Conservation (phyloP, 2,888 invertebrate genomes). For the Dorcus hopei region DNA sequence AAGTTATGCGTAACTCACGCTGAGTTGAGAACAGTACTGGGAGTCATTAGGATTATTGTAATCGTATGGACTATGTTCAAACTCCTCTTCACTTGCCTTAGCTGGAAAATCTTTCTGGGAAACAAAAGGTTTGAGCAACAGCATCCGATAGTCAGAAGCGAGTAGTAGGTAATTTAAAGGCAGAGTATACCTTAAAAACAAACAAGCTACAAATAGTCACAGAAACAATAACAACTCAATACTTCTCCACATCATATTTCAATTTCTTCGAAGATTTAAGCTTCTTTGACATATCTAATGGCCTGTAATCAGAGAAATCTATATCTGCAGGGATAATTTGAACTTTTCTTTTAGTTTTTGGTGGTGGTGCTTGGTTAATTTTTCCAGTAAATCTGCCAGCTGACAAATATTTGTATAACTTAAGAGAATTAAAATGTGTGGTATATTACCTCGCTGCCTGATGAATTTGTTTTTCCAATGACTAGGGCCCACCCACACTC, state of each 20-base stretch:
- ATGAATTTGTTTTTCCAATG: constrained; percentile 44
- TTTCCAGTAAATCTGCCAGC: constrained; percentile 23
- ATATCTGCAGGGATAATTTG: too few relatives aligned
- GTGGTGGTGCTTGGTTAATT: constrained; percentile 5
- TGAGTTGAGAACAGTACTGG: constrained; percentile 48
- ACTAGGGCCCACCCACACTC: constrained; percentile 69
- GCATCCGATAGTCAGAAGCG: constrained; percentile 3
- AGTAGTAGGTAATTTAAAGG: constrained; percentile 7
- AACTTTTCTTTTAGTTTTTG: too few relatives aligned
- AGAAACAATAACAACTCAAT: too few relatives aligned
- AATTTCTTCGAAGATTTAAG: too few relatives aligned
- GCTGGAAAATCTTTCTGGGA: constrained; percentile 11
- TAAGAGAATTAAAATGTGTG: constrained; percentile 32
- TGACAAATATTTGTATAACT: too few relatives aligned
- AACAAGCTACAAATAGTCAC: too few relatives aligned
- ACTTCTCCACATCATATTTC: too few relatives aligned
- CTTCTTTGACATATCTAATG: too few relatives aligned
- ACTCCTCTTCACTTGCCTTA: constrained; percentile 2
- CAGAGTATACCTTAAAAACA: constrained; percentile 18
- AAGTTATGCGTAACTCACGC: constrained; percentile 3
- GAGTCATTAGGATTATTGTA: constrained; percentile 57
- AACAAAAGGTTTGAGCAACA: constrained; percentile 10
- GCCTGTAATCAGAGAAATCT: too few relatives aligned
- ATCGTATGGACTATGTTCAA: constrained; percentile 47
- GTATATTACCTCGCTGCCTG: constrained; percentile 13